A percentile compares a stretch with the other conserved stretches of the same genome.
phyloP scores from a whole-genome alignment of 1,140 invertebrate genomes.

The Diploscapter pachys region DNA sequence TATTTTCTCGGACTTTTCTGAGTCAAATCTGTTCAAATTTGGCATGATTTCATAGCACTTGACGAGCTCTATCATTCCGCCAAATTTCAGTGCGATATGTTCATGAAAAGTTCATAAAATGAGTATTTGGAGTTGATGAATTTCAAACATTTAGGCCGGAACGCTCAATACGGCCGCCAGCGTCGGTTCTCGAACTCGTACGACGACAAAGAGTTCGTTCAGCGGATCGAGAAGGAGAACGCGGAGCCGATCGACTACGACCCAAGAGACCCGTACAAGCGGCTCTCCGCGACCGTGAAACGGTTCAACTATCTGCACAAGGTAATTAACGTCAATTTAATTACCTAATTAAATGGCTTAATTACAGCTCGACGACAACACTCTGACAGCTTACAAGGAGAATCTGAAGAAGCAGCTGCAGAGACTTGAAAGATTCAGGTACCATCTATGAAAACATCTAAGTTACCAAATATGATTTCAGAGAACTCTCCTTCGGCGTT shows the following conservation, averaged over 20 bases:
- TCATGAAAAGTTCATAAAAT: too few relatives aligned
- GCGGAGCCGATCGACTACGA: slow-evolving; percentile 1
- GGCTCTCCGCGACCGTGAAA: slow-evolving; percentile 46
- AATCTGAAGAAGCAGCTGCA: slow-evolving; percentile 47
- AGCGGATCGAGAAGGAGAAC: slow-evolving; percentile 42
- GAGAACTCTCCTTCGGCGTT: slow-evolving; percentile 46
- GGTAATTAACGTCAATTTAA: slow-evolving; percentile 33
- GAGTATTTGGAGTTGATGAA: not conserved
- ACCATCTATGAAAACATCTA: slow-evolving; percentile 35
- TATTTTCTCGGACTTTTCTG: not conserved
- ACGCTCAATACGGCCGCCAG: slow-evolving; percentile 5
- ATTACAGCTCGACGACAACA: slow-evolving; percentile 53
- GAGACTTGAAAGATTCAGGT: slow-evolving; percentile 50
- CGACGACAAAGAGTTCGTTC: slow-evolving; percentile 47
- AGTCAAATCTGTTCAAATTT: too few relatives aligned
- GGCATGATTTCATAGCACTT: too few relatives aligned
- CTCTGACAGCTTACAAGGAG: slow-evolving; percentile 53
- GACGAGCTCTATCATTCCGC: too few relatives aligned
- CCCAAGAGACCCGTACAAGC: slow-evolving; percentile 20
- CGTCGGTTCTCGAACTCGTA: slow-evolving; percentile 41
- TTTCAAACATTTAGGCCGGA: not conserved
- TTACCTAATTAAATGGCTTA: slow-evolving; percentile 15
- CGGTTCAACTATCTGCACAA: slow-evolving; percentile 57
- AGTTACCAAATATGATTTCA: not conserved
- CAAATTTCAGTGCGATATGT: too few relatives aligned